Evolutionary conservation across 2,797 vertebrate genomes (phyloP).

Genomic region (Sylvia borin): DNA sequence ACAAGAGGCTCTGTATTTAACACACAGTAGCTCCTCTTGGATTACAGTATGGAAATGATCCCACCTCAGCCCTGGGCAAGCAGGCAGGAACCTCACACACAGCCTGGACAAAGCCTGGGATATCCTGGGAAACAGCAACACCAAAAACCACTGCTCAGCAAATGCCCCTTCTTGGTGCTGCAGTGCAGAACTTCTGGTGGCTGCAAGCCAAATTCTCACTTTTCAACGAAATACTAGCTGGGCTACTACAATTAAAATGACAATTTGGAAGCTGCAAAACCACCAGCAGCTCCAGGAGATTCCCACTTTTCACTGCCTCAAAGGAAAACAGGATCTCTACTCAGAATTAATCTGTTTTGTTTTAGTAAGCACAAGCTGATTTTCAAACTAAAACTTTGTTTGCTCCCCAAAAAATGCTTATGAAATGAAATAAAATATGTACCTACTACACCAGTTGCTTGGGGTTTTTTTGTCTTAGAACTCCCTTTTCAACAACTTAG

Average conservation of each 20-base stretch:
- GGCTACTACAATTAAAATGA: not conserved
- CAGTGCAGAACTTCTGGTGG: not conserved
- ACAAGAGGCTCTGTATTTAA: not conserved
- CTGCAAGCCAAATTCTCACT: not conserved
- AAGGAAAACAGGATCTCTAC: not conserved
- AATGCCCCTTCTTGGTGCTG: not conserved
- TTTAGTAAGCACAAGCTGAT: not conserved
- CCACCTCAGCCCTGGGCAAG: not conserved
- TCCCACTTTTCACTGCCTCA: not conserved
- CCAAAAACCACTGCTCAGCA: not conserved
- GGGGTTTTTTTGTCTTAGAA: not conserved
- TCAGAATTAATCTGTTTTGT: not conserved
- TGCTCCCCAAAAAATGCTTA: not conserved
- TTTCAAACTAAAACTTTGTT: not conserved
- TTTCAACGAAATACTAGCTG: not conserved
- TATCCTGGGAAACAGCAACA: not conserved
- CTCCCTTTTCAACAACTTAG: not conserved
- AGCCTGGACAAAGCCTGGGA: not conserved
- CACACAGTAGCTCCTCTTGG: constrained; percentile 14
- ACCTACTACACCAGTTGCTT: not conserved
- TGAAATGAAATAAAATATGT: not conserved
- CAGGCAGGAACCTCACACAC: not conserved
- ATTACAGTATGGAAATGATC: not conserved
- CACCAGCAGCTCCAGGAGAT: not conserved
- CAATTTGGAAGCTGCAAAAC: not conserved